Base-by-base conservation (phyloP, 2,797 vertebrate species). In the Etheostoma perlongum region DNA sequence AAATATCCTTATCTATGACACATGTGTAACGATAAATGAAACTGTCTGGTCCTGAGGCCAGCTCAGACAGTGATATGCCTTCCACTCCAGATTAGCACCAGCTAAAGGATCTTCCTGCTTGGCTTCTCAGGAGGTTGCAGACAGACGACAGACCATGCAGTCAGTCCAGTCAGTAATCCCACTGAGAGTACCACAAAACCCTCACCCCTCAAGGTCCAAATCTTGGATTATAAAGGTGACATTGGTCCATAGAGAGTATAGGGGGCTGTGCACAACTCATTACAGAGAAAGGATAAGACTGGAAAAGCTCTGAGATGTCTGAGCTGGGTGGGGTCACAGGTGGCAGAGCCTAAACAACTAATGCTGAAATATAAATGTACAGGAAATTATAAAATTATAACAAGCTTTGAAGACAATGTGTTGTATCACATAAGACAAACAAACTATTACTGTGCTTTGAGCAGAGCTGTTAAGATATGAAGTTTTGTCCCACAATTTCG, bases 101-200 rank as follows among this genome's bases (percentile, higher is more conserved):
- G 72, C 63, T 76, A 85, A 85, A 89, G 72, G 23, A 81, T 84
- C 72, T 64, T 66, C 68, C 64, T 30, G 67, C 33, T 81, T 21
- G 4, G 70, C 48, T 74, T 74, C 68, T 74, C 65, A 69, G 44
- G 79, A 80, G 55, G 72, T 48, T 67, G 64, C 61, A 90, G 88
- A 91, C 92, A 93, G 90, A 90, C 76, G 27, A 75, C 90, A 93
- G 92, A 90, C 85, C 85, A 76, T 46, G 67, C 72, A 93, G 92
- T 90, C 83, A 82, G 82, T 78, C 57, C 67, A 60, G 57, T 59
- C 48, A 27, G 52, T 92, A 94, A 94, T 92, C 92, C 89, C 61
- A 60, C 53, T 23, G 66, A 74, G 74, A 58, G 78, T 78, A 69
- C 40, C 69, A 49, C 71, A 78, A 63, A 70, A 59, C 77, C 80